phyloP scores from a whole-genome alignment of 2,797 vertebrate species.

The Buceros bicornis region DNA sequence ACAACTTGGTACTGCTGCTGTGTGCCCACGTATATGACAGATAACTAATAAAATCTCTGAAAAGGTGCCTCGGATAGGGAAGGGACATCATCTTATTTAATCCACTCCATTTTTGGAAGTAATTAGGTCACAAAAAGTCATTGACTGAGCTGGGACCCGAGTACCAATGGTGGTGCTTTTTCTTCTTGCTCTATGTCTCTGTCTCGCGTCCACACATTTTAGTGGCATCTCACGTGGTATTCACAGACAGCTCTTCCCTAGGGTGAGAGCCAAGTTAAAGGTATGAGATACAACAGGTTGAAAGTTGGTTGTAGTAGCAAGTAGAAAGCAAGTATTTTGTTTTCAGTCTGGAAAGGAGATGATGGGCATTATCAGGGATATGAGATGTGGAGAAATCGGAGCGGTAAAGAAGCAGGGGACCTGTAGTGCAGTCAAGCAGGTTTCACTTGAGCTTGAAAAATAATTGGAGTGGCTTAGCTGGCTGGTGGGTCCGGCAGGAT shows the following conservation, averaged over 20 bases:
- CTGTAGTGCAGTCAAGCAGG: neutral
- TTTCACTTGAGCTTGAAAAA: neutral
- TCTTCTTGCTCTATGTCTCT: neutral
- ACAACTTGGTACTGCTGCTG: neutral
- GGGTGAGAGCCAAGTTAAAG: neutral
- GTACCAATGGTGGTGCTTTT: neutral
- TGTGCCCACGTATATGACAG: neutral
- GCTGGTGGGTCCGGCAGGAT: neutral
- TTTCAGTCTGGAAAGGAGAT: neutral
- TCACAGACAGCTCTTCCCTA: neutral
- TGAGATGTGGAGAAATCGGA: neutral
- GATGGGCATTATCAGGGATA: neutral
- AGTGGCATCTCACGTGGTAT: neutral
- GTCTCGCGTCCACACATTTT: neutral
- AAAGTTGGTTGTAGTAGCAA: neutral
- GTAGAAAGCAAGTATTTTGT: neutral
- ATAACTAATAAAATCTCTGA: constrained; percentile 9
- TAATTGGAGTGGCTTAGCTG: neutral
- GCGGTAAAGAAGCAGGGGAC: neutral
- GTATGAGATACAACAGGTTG: neutral
- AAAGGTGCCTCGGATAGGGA: neutral
- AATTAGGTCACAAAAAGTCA: neutral
- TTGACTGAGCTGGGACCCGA: neutral
- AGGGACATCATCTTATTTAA: neutral
- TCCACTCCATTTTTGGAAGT: neutral